Base-by-base conservation (phyloP, 2,113 vertebrate genomes). In the Crotophaga sulcirostris region DNA sequence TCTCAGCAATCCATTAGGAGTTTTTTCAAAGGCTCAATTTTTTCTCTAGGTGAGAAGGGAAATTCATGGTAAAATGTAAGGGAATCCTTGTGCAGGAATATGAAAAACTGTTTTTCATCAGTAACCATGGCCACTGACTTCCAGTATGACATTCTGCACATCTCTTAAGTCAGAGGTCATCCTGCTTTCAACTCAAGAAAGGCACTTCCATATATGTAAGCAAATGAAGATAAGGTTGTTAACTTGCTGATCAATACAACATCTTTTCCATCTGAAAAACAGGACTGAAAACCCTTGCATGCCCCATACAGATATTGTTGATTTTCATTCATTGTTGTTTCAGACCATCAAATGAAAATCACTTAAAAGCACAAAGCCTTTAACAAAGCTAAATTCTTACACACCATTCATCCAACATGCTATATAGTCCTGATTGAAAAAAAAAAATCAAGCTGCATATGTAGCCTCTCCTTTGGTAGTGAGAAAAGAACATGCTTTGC, bases 131-230 rank as follows among this genome's bases (percentile, higher is more conserved):
- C 33, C 55, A 54, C 0, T 66, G 59, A 52, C n/a, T 77, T 66
- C 49, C 36, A 84, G 54, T 31, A 47, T 1, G 18, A 75, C 26
- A 67, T 68, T 87, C 20, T 38, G 54, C 18, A 25, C 23, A 6
- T 59, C 74, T 38, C 72, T 25, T 16, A 68, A 63, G 49, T 45
- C 16, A 63, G 75, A 90, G 66, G 25, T 56, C 56, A 49, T 24
- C 38, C 16, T 18, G 49, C 24, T 76, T 78, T 94, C 74, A 85
- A 23, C 62, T 60, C 52, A 55, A 59, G 34, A 56, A 36, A 63
- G 31, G 7, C 20, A 72, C 40, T 69, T 52, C 62, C 33, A n/a
- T 5, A 63, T 4, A 59, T 0, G 0, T 14, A 58, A 58, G 42
- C 11, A 81, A 45, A 68, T 0, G 6, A 79, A 36, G 33, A 63